Conservation (phyloP, 53 echinoderm and acorn worm genomes). For the Holothuria scabra region DNA sequence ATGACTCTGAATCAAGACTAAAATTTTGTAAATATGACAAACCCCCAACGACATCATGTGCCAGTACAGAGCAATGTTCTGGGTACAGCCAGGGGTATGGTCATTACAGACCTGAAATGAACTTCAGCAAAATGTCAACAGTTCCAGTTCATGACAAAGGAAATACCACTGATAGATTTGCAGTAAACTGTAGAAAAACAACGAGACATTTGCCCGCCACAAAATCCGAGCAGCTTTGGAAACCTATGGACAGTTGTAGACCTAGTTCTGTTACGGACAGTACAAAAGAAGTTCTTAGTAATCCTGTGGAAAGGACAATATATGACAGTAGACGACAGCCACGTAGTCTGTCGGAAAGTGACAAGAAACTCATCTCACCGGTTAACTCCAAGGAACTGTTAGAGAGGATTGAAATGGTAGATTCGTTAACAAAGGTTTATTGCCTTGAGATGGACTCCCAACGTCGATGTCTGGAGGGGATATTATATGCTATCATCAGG, state of each 20-base stretch:
- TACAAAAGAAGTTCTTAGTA: background rate
- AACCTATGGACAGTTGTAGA: background rate
- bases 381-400: conserved; percentile 48
- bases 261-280: background rate
- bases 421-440: conserved; percentile 75
- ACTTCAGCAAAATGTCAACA: background rate
- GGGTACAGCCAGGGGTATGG: background rate
- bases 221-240: conserved; percentile 30
- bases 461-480: conserved; percentile 74
- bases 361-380: conserved; percentile 13
- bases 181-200: background rate
- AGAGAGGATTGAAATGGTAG: conserved; percentile 73
- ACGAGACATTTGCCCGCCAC: conserved; percentile 12
- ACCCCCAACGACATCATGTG: background rate
- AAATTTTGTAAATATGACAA: conserved; percentile 37
- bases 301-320: background rate
- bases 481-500: conserved; percentile 76
- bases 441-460: conserved; percentile 76
- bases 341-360: conserved; percentile 7
- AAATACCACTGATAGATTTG: background rate
- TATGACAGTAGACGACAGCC: background rate
- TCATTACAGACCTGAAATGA: conserved; percentile 15
- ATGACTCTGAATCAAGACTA: background rate
- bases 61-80: background rate
- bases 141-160: background rate